Base-by-base conservation (phyloP, 2,888 invertebrate genomes). In the Cheilosia scutellata region DNA sequence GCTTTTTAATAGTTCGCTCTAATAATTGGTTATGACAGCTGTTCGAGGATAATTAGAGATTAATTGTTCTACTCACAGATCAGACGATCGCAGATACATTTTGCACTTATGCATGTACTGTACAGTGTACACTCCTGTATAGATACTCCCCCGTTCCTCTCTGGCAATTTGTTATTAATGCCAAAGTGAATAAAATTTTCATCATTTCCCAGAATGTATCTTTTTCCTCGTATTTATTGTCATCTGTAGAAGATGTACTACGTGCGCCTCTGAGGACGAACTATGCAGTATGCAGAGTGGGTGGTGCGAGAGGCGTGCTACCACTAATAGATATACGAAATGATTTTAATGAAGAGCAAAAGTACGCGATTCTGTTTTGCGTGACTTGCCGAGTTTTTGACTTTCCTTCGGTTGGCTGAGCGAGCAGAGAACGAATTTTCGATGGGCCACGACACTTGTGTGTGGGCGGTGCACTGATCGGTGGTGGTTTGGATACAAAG, bases 21-120 rank as follows among this genome's bases (percentile, higher is more conserved):
- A 82, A 86, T 87, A 88, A 88, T 88, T 90, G 90, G 89, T 88
- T 89, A 86, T 90, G 91, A 91, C 91, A 91, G 90, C 91, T 90
- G 90, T 89, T 91, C 90, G 90, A 88, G 89, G 90, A 90, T 91
- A 91, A 91, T 91, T 91, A 91, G 91, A 91, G 91, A 91, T 91
- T 91, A 91, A 91, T 91, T 91, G 91, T 91, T 91, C 89, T 90
- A 88, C 89, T 90, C 89, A 90, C 89, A 90, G 89, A 89, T 89
- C 88, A 72, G 70, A 86, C 82, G 53, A 62, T 58, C 40, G 82
- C 62, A 86, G 75, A 82, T 77, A 66, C 66, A 76, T 66, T 82
- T 76, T 72, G 62, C 72, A 72, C 77, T 86, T 86, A 82, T 82
- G 76, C 71, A 86, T 76, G 75, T n/a, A 5, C 55, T 13, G 25